phyloP scores from a whole-genome alignment of 2,888 invertebrate genomes.

The Anarsia innoxiella region DNA sequence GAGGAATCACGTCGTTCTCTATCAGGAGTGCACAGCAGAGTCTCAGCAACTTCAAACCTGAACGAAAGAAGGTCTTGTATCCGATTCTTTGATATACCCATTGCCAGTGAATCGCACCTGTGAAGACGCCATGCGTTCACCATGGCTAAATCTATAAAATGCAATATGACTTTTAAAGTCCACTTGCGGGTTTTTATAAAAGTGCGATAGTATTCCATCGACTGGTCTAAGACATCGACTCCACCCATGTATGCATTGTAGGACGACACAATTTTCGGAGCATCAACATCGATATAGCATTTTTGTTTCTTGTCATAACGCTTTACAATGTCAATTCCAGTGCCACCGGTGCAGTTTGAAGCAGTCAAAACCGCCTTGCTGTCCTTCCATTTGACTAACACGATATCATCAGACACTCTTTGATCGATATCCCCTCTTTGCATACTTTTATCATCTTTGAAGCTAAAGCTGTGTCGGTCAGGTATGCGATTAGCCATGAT shows the following conservation, averaged over 20 bases:
- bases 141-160: constrained; percentile 25
- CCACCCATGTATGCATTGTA: constrained; percentile 14
- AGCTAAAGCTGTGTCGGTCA: constrained; percentile 6
- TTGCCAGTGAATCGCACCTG: constrained; percentile 12
- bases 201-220: constrained; percentile 24
- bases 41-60: constrained; percentile 10
- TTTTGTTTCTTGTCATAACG: constrained; percentile 20
- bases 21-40: constrained; percentile 10
- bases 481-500: constrained; percentile 16
- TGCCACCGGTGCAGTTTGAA: constrained; percentile 17
- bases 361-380: constrained; percentile 20
- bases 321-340: constrained; percentile 14
- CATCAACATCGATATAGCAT: constrained; percentile 17
- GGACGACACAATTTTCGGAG: constrained; percentile 17
- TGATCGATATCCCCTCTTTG: constrained; percentile 16
- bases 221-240: constrained; percentile 22
- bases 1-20: constrained; percentile 9
- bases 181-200: constrained; percentile 31
- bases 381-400: constrained; percentile 20
- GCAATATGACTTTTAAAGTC: constrained; percentile 27
- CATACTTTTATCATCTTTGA: constrained; percentile 19
- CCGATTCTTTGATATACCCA: background rate
- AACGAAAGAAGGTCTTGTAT: too few species aligned
- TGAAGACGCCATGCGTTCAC: constrained; percentile 26
- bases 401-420: constrained; percentile 11